Evolutionary conservation across 2,888 invertebrate genomes (phyloP), one percentile per base, ranked within the genome.

Genomic region (Cheilosia grossa): DNA sequence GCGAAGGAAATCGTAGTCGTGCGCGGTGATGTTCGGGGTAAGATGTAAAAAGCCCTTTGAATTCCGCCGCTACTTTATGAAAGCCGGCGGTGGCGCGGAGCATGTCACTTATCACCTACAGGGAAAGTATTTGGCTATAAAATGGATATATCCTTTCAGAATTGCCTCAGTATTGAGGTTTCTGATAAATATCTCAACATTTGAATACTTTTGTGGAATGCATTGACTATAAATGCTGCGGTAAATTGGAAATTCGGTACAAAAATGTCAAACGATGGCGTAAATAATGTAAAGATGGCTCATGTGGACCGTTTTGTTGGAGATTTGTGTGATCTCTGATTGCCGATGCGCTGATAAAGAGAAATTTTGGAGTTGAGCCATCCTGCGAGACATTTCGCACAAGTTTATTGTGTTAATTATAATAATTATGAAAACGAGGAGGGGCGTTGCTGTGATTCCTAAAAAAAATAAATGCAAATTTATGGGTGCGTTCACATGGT

Each of bases 41-140:
- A 74, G 33, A 59, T 67, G 67, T 42, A 27, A 51, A 51, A 27
- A 24, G 19, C 64, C 40, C 64, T 79, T 79, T 79, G 79, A 64
- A 54, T 47, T 74, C 2, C 56, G 64, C 72, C 72, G 72, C 72
- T 49, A n/a, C 17, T 70, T 58, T 37, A 47, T 13, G 58, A 70
- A 70, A 37, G 49, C 58, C 58, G 69, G 44, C 58, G 49, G 47
- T 58, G 70, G 47, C 70, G 70, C 58, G 49, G 37, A 70, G 27
- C 67, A 54, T 56, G 17, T 67, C 54, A 67, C 54, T 67, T 56
- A 67, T 54, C 67, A 67, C 67, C 54, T 67, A 30, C 13, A 30
- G 30, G 24, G 15, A 67, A 44, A 54, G 51, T 51, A 27, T 51
- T 51, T 51, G 51, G 51, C 51, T 6, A 15, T 51, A 51, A 51